Evolutionary conservation across 2,888 invertebrate genomes (phyloP).

Genomic region (Parasteatoda lunata): DNA sequence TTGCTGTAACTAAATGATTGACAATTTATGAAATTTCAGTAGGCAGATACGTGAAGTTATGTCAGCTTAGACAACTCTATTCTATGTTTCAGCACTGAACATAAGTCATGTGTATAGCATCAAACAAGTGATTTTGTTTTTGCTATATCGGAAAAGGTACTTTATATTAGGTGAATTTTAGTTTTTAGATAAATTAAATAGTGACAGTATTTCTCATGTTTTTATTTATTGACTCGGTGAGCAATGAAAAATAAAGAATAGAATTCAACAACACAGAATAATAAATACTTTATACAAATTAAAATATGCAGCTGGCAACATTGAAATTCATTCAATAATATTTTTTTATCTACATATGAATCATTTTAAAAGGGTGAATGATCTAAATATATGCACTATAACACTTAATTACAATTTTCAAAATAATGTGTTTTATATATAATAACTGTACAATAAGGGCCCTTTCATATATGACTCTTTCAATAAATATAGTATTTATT

Average conservation of each 20-base stretch:
- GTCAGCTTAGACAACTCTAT: too few relatives aligned
- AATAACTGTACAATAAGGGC: conserved; percentile 19
- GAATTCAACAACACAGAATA: conserved; percentile 50
- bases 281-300: conserved; percentile 69
- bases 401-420: conserved; percentile 44
- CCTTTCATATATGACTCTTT: conserved; percentile 57
- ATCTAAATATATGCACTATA: conserved; percentile 48
- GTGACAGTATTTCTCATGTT: not conserved
- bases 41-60: too few relatives aligned
- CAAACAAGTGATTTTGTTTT: too few relatives aligned
- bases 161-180: too few relatives aligned
- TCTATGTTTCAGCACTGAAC: too few relatives aligned
- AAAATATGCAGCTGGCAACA: conserved; percentile 67
- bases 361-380: conserved; percentile 55
- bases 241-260: conserved; percentile 1
- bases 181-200: not conserved
- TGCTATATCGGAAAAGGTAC: too few relatives aligned
- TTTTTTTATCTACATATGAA: conserved; percentile 55
- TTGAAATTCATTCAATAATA: conserved; percentile 61
- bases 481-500: conserved; percentile 63
- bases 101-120: too few relatives aligned
- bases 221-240: not conserved
- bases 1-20: too few relatives aligned
- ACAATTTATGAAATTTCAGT: too few relatives aligned
- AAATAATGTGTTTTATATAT: conserved; percentile 43